Evolutionary conservation across 2,113 vertebrate species (phyloP), one percentile per base, ranked within the genome.

Genomic region (Malurus elegans): DNA sequence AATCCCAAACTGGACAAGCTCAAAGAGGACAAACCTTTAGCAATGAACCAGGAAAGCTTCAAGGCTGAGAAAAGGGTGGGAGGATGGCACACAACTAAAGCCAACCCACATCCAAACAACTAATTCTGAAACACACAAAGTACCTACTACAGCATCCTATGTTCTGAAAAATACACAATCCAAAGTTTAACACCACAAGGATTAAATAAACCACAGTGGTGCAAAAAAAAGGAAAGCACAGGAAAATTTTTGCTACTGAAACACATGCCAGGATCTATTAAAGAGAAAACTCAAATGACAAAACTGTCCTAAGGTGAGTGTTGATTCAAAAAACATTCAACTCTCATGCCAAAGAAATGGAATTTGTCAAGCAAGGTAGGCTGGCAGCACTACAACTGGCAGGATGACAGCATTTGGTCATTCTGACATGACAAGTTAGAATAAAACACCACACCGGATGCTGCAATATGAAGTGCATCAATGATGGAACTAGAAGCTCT

Each of bases 181-280:
- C 31, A 32, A 10, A 3, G 1, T 31, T 79, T 18, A 89, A 53
- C 16, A 69, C 31, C 10, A 23, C 0, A 0, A 88, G 16, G 15
- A 65, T 47, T 85, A 90, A 89, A 88, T 2, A 88, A 82, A 14
- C 3, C 47, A 21, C 76, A 11, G 8, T 5, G 12, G 31, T 4
- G 0, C 19, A 76, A 62, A 50, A 81, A 65, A 8, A 18, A 65
- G 25, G 34, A 67, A 61, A 80, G 40, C 28, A 87, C 3, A 53
- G 44, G 21, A 38, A 76, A 87, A 45, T 17, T 84, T 65, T 38
- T 91, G 73, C 21, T 57, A 44, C 23, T 32, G 14, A 87, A 67
- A 42, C 29, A 73, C 9, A 3, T 6, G 6, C 23, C 26, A 82
- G 7, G 23, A 73, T 54, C 53, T 44, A 21, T 61, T 32, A 44